These are phyloP conservation scores for Xenops minutus DNA, from an alignment of 2,797 vertebrate genomes.

Conservation along the genomic window DNA sequence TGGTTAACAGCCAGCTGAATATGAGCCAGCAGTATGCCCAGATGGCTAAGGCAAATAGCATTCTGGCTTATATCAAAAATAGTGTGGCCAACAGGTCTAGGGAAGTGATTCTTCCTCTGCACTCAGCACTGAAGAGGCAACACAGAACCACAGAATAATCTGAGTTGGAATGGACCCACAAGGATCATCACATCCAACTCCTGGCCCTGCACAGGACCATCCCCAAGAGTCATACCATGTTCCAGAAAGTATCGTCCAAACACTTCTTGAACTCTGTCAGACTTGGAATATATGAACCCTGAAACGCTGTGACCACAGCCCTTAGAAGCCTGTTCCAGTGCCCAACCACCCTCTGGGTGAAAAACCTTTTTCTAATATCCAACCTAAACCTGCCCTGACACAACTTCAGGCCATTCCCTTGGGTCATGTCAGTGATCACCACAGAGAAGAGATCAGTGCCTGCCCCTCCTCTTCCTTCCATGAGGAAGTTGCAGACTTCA, in stretches of 20 bases:
- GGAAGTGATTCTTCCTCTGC: background rate
- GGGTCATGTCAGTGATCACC: background rate
- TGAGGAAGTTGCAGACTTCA: background rate
- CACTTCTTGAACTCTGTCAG: background rate
- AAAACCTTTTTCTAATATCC: background rate
- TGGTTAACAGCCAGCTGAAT: background rate
- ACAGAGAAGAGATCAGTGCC: background rate
- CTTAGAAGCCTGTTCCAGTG: too few species aligned
- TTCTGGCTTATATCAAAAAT: background rate
- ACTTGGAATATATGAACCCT: too few species aligned
- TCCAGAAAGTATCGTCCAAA: background rate
- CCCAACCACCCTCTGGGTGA: background rate
- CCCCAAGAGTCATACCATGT: too few species aligned
- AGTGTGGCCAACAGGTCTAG: background rate
- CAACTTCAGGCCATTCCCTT: too few species aligned
- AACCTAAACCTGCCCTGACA: background rate
- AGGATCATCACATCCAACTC: background rate
- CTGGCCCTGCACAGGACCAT: background rate
- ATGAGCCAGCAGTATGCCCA: background rate
- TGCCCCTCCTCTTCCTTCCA: background rate
- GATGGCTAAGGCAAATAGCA: background rate
- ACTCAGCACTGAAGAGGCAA: background rate
- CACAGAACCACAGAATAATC: background rate
- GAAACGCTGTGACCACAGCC: background rate
- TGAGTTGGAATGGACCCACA: background rate